Evolutionary conservation across 2,888 invertebrate species (phyloP).

Genomic region (Orchestes rusci): DNA sequence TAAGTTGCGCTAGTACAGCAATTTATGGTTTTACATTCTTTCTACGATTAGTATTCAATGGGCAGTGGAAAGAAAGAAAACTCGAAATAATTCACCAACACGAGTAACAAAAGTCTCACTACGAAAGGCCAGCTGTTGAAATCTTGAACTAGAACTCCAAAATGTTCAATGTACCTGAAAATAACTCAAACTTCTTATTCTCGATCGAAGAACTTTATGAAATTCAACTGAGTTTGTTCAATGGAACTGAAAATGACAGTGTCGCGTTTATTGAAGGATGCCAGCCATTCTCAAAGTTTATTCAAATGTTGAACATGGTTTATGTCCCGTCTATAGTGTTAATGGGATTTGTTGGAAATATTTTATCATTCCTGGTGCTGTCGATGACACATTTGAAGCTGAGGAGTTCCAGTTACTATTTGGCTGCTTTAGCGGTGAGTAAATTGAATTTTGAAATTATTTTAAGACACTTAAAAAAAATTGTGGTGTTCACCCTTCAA

Average conservation of each 20-base stretch:
- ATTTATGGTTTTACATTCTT: no score
- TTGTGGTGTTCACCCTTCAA: no score
- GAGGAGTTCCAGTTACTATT: conserved; percentile 57
- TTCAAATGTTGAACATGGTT: conserved; percentile 49
- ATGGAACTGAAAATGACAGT: conserved; percentile 11
- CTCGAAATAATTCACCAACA: no score
- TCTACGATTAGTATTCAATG: no score
- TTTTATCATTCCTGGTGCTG: conserved; percentile 54
- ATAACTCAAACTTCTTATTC: neutral
- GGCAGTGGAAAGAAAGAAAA: no score
- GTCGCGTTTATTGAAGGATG: conserved; percentile 9
- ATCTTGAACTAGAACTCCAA: no score
- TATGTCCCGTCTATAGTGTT: conserved; percentile 54
- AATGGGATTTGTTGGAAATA: conserved; percentile 54
- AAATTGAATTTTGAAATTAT: no score
- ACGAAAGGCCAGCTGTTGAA: no score
- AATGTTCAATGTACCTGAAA: neutral
- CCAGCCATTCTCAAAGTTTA: conserved; percentile 26
- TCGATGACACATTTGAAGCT: conserved; percentile 53
- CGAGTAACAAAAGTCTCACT: no score
- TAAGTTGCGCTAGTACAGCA: no score
- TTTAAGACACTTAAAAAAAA: no score
- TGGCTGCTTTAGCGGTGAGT: conserved; percentile 51
- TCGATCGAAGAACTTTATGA: conserved; percentile 12
- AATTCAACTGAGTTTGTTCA: conserved; percentile 7